These are phyloP conservation scores for Myopa tessellatipennis DNA, from an alignment of 2,888 invertebrate genomes.

Conservation along the genomic window DNA sequence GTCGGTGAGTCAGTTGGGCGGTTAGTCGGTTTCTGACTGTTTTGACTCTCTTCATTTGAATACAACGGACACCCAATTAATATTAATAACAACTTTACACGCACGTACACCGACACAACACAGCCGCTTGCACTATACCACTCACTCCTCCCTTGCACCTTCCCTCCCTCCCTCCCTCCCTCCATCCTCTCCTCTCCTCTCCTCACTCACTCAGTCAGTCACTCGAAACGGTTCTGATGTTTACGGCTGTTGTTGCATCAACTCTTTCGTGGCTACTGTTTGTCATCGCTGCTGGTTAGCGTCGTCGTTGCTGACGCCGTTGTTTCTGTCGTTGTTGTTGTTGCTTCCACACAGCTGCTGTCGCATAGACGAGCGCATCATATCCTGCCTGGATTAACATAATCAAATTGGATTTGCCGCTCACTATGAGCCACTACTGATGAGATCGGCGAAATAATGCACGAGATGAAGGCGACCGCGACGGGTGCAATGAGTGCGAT, in stretches of 20 bases:
- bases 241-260: slow-evolving; percentile 14
- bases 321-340: slow-evolving; percentile 31
- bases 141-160: background rate
- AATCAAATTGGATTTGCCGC: slow-evolving; percentile 51
- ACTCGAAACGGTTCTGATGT: background rate
- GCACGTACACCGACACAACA: slow-evolving; percentile 12
- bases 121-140: background rate
- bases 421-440: slow-evolving; percentile 44
- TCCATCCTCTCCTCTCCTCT: background rate
- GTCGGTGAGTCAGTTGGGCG: no score
- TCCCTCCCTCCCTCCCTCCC: background rate
- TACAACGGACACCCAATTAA: slow-evolving; percentile 24
- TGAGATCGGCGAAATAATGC: slow-evolving; percentile 18
- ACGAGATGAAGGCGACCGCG: background rate
- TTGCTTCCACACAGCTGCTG: slow-evolving; percentile 14
- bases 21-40: no score
- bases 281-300: background rate
- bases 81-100: slow-evolving; percentile 21
- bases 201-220: background rate
- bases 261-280: background rate
- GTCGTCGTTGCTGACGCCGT: slow-evolving; percentile 18
- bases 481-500: background rate
- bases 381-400: slow-evolving; percentile 48
- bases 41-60: slow-evolving; percentile 1
- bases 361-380: slow-evolving; percentile 32